Evolutionary conservation across 2,888 invertebrate genomes (phyloP).

Genomic region (Nezara viridula): DNA sequence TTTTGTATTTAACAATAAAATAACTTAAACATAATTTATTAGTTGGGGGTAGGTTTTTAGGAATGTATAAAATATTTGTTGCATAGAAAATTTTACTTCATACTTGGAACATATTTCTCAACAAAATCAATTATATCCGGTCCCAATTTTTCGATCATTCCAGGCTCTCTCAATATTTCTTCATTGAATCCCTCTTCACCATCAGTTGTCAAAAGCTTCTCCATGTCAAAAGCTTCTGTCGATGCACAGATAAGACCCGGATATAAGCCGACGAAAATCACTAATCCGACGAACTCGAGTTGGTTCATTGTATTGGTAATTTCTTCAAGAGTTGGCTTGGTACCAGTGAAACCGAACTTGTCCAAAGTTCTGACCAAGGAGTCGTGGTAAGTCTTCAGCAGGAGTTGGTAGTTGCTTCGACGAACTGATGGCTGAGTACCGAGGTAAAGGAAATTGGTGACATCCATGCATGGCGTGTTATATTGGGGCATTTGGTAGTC

Average conservation of each 20-base stretch:
- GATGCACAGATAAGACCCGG: neutral
- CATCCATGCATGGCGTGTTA: neutral
- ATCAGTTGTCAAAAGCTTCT: neutral
- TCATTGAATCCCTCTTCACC: neutral
- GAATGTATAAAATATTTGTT: too few relatives aligned
- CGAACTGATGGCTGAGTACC: neutral
- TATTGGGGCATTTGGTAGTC: neutral
- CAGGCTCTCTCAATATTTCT: neutral
- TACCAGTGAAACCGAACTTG: neutral
- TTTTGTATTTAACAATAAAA: too few relatives aligned
- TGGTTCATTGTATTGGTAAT: neutral
- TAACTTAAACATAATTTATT: too few relatives aligned
- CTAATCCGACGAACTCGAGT: neutral
- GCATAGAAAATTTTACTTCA: too few relatives aligned
- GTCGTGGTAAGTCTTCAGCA: constrained; percentile 8
- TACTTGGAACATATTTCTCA: neutral
- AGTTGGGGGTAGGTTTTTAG: too few relatives aligned
- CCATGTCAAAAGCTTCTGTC: neutral
- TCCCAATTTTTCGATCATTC: neutral
- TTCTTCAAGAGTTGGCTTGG: neutral
- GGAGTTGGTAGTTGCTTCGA: neutral
- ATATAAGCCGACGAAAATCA: neutral
- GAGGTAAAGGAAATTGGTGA: neutral
- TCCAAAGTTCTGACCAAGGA: neutral
- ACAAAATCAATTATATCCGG: neutral